Percentiles rank a stretch among this genome's conserved stretches.
Evolutionary conservation across 2,797 vertebrate species (phyloP).

Genomic region (Merluccius polli): DNA sequence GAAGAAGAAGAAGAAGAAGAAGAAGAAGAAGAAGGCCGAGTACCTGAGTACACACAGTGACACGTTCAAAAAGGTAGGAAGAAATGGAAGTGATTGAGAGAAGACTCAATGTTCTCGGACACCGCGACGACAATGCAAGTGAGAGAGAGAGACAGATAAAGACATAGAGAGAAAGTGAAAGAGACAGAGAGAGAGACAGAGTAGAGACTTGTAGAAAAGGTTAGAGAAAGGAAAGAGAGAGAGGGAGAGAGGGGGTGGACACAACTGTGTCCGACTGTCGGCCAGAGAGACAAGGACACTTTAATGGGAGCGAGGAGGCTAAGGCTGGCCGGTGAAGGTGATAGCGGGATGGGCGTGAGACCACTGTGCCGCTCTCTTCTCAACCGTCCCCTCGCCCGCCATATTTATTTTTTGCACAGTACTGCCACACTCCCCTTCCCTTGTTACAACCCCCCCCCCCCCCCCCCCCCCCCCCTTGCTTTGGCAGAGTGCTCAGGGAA

Average conservation of each 20-base stretch:
- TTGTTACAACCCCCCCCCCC: not conserved
- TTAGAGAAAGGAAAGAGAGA: not conserved
- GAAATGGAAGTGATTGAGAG: conserved; percentile 6
- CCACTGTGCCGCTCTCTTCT: conserved; percentile 23
- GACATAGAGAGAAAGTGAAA: conserved; percentile 14
- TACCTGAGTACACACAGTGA: not conserved
- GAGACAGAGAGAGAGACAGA: not conserved
- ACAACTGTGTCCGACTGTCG: conserved; percentile 9
- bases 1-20: not conserved
- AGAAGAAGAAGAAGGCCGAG: not conserved
- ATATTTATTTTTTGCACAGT: conserved; percentile 19
- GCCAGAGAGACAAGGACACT: conserved; percentile 1
- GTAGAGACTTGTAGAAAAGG: too few relatives aligned
- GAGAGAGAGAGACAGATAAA: conserved; percentile 11
- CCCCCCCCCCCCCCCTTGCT: conserved; percentile 14
- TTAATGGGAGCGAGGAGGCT: conserved; percentile 26
- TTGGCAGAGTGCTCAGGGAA: conserved; percentile 83
- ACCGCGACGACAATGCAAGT: not conserved
- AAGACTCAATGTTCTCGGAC: conserved; percentile 9
- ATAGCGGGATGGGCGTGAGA: conserved; percentile 26
- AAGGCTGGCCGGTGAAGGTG: conserved; percentile 35
- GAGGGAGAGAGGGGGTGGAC: not conserved
- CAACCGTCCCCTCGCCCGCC: not conserved
- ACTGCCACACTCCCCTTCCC: conserved; percentile 25
- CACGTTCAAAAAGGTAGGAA: conserved; percentile 14